These are phyloP conservation scores for Decapterus maruadsi DNA, from an alignment of 2,797 vertebrate genomes.

Conservation along the genomic window DNA sequence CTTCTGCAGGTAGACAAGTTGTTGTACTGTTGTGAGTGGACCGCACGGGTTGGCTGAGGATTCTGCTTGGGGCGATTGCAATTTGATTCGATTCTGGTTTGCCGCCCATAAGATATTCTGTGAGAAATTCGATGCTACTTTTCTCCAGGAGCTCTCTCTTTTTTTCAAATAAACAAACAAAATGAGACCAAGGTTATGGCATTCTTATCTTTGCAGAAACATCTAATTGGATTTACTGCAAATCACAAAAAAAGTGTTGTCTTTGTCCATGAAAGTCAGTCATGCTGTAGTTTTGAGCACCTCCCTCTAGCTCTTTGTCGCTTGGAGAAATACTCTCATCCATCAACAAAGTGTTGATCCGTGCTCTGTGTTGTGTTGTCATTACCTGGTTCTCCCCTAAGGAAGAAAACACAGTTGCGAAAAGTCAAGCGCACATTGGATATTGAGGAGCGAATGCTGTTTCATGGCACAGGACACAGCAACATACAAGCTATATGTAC, in stretches of 20 bases:
- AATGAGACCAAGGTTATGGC: not conserved
- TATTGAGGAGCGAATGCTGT: constrained; percentile 96
- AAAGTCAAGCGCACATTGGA: constrained; percentile 91
- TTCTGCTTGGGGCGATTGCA: not conserved
- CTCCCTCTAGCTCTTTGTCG: not conserved
- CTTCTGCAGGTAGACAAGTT: constrained; percentile 92
- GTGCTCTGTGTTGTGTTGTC: constrained; percentile 52
- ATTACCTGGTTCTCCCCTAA: constrained; percentile 72
- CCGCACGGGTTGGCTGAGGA: not conserved
- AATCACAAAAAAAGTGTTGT: not conserved
- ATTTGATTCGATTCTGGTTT: not conserved
- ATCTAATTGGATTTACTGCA: not conserved
- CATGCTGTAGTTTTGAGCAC: not conserved
- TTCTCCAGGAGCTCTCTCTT: not conserved
- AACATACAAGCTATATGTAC: constrained; percentile 98
- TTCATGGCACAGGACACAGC: constrained; percentile 95
- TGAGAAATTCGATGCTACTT: not conserved
- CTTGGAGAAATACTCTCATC: not conserved
- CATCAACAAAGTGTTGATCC: constrained; percentile 29
- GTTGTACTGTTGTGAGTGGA: not conserved
- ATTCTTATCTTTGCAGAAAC: not conserved
- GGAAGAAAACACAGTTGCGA: constrained; percentile 96
- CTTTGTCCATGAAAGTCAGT: not conserved
- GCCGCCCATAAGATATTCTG: not conserved
- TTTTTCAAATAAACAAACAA: constrained; percentile 3